Percentiles rank a stretch among this genome's conserved stretches.
These are phyloP conservation scores for Agonum fuliginosum DNA, from an alignment of 2,888 invertebrate genomes.

Conservation along the genomic window DNA sequence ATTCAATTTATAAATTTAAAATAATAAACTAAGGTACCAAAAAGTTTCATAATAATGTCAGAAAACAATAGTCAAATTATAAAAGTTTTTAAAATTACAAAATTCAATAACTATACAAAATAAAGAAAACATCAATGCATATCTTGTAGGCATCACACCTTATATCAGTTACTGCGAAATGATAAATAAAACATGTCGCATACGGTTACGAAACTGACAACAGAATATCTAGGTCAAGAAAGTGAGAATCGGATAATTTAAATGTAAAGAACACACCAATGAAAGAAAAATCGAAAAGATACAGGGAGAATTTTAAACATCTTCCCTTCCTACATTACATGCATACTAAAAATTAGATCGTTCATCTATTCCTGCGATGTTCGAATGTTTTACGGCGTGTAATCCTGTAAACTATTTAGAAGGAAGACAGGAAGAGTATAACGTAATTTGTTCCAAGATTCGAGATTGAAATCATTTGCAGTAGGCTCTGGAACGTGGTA, in stretches of 20 bases:
- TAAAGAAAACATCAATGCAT: not conserved
- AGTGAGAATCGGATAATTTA: conserved; percentile 38
- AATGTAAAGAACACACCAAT: conserved; percentile 20
- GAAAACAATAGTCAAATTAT: too few relatives aligned
- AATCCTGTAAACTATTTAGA: conserved; percentile 33
- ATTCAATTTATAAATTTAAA: too few relatives aligned
- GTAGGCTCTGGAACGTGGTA: conserved; percentile 14
- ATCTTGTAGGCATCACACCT: not conserved
- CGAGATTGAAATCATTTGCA: conserved; percentile 43
- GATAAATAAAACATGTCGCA: conserved; percentile 36
- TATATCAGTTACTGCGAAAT: conserved; percentile 2
- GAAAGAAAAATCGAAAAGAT: conserved; percentile 10
- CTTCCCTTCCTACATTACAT: not conserved
- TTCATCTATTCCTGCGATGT: conserved; percentile 22
- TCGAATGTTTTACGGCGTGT: conserved; percentile 34
- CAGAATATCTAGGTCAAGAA: conserved; percentile 37
- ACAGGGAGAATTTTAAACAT: conserved; percentile 12
- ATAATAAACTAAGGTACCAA: too few relatives aligned
- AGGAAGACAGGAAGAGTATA: conserved; percentile 26
- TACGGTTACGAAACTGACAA: conserved; percentile 29
- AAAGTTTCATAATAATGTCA: too few relatives aligned
- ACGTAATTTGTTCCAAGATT: conserved; percentile 42
- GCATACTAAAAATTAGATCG: conserved; percentile 13
- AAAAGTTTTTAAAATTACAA: too few relatives aligned
- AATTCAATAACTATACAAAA: too few relatives aligned